Conservation (phyloP, 2,113 vertebrate genomes). For the Macrotis lagotis region DNA sequence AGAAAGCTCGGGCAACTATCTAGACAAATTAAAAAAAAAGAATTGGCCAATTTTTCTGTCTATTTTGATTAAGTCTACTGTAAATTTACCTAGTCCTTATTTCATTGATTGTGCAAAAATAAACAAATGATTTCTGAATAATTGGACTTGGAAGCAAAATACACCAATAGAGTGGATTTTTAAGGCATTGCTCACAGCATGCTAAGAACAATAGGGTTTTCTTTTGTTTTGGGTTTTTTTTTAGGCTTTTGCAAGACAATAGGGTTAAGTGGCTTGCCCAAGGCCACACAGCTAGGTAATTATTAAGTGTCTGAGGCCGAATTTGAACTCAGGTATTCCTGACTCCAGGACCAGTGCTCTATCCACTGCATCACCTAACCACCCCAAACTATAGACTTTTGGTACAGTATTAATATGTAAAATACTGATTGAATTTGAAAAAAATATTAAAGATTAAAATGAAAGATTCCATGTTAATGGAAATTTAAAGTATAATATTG, state of each 20-base stretch:
- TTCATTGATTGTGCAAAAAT: not conserved
- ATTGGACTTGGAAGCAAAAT: not conserved
- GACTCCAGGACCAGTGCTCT: too few species aligned
- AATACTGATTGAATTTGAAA: conserved; percentile 18
- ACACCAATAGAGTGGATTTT: not conserved
- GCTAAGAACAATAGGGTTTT: too few species aligned
- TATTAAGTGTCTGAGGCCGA: too few species aligned
- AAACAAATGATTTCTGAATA: conserved; percentile 9
- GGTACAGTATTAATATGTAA: conserved; percentile 59
- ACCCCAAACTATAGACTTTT: conserved; percentile 8
- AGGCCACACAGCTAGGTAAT: too few species aligned
- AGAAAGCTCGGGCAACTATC: not conserved
- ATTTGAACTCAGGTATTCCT: too few species aligned
- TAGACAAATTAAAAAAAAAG: not conserved
- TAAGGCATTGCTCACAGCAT: too few species aligned
- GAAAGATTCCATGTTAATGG: conserved; percentile 56
- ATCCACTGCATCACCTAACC: too few species aligned
- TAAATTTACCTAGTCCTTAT: not conserved
- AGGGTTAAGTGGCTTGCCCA: too few species aligned
- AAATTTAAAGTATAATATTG: conserved; percentile 42
- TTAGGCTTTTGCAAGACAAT: too few species aligned
- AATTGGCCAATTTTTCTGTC: not conserved
- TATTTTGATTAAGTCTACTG: not conserved
- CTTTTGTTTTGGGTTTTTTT: too few species aligned
- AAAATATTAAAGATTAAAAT: conserved; percentile 44